phyloP scores from a whole-genome alignment of 2,113 vertebrate genomes.

The Eidolon helvum region DNA sequence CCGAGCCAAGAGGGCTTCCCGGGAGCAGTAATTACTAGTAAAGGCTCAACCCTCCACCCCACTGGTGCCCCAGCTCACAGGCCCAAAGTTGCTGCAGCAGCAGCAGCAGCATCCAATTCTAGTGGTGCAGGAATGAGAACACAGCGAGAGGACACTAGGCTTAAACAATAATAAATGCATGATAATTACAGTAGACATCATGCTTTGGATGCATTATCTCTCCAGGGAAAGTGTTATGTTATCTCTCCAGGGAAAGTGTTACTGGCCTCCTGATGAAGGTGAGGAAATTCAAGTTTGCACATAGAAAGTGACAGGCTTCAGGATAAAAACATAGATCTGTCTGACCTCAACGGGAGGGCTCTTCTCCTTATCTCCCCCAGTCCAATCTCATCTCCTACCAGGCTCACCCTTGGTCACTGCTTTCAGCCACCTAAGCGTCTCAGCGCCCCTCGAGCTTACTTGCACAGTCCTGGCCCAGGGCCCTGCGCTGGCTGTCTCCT shows the following conservation, averaged over 20 bases:
- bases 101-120: background rate
- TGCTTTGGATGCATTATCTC: background rate
- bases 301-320: background rate
- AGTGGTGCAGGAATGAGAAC: background rate
- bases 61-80: background rate
- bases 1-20: slow-evolving; percentile 71
- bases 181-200: background rate
- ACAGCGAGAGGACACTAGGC: background rate
- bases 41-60: slow-evolving; percentile 59
- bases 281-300: background rate
- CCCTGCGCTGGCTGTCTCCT: background rate
- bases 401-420: background rate
- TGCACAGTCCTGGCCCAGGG: background rate
- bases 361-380: background rate
- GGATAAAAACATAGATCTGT: too few species aligned
- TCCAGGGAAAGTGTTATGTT: too few species aligned
- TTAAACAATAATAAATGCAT: background rate
- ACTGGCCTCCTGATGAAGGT: background rate
- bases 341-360: background rate
- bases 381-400: background rate
- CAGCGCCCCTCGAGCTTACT: background rate
- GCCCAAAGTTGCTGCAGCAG: background rate
- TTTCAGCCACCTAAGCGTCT: background rate
- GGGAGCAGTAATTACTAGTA: slow-evolving; percentile 76
- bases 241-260: background rate